Evolutionary conservation across 2,888 invertebrate species (phyloP).

Genomic region (Linyphia triangularis): DNA sequence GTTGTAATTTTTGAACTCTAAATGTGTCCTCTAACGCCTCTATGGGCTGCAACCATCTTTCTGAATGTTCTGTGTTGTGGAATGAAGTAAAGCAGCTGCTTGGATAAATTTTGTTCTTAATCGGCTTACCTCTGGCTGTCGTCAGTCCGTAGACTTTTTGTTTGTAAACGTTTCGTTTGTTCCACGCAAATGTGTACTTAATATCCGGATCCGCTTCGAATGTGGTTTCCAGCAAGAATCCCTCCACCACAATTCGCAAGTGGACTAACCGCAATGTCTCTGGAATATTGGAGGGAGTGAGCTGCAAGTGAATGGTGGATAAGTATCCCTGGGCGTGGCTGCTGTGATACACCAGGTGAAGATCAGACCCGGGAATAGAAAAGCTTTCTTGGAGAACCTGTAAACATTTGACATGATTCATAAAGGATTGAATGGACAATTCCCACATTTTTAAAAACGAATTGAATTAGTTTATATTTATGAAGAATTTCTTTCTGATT

Average conservation of each 20-base stretch:
- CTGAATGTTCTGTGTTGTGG: too few species aligned
- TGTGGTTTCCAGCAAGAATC: slow-evolving; percentile 92
- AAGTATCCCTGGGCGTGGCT: slow-evolving; percentile 95
- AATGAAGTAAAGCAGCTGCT: too few species aligned
- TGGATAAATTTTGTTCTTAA: too few species aligned
- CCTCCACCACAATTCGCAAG: slow-evolving; percentile 94
- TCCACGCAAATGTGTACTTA: slow-evolving; percentile 98
- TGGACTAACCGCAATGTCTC: slow-evolving; percentile 91
- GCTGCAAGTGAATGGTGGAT: slow-evolving; percentile 93
- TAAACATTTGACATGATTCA: too few species aligned
- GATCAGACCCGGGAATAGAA: slow-evolving; percentile 94
- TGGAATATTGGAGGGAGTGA: slow-evolving; percentile 92
- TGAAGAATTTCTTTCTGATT: too few species aligned
- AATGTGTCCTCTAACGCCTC: too few species aligned
- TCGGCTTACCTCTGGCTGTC: slow-evolving; percentile 86
- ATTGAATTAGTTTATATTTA: too few species aligned
- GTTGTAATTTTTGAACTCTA: too few species aligned
- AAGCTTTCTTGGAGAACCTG: slow-evolving; percentile 96
- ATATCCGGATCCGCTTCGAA: slow-evolving; percentile 98
- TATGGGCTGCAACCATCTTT: too few species aligned
- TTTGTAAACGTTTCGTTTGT: slow-evolving; percentile 95
- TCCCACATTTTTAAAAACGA: too few species aligned
- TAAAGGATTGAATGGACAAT: too few species aligned
- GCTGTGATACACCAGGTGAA: slow-evolving; percentile 98
- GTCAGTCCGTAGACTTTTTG: slow-evolving; percentile 98